A percentile compares a stretch with the other conserved stretches of the same genome.
Evolutionary conservation across 2,797 vertebrate species (phyloP).

Genomic region (Nyctalus aviator): DNA sequence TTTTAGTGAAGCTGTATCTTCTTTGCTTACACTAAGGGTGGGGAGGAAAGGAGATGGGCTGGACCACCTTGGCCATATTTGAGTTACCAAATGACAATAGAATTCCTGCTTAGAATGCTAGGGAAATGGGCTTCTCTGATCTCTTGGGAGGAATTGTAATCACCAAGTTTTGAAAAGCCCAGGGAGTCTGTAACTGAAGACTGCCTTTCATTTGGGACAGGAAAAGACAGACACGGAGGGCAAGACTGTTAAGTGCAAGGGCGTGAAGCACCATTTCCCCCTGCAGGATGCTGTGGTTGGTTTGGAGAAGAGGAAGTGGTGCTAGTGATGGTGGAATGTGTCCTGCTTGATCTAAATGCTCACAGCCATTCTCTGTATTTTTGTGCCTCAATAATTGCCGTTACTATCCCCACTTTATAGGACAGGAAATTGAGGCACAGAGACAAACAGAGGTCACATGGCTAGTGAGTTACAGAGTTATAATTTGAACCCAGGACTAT

Average conservation of each 20-base stretch:
- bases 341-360: constrained; percentile 46
- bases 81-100: constrained; percentile 76
- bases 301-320: constrained; percentile 58
- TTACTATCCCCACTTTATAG: constrained; percentile 9
- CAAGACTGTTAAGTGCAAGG: constrained; percentile 80
- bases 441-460: not conserved
- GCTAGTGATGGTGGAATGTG: constrained; percentile 1
- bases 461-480: constrained; percentile 16
- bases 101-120: constrained; percentile 77
- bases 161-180: constrained; percentile 76
- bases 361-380: not conserved
- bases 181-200: constrained; percentile 65
- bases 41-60: constrained; percentile 72
- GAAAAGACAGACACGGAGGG: constrained; percentile 76
- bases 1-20: constrained; percentile 42
- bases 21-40: constrained; percentile 45
- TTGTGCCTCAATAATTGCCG: not conserved
- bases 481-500: not conserved
- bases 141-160: constrained; percentile 81
- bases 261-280: constrained; percentile 75
- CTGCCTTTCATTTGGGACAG: constrained; percentile 76
- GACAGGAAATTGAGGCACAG: constrained; percentile 44
- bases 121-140: constrained; percentile 79
- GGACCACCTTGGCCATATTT: constrained; percentile 63
- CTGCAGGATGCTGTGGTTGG: constrained; percentile 72